Evolutionary conservation across 2,113 vertebrate species (phyloP), one percentile per base, ranked within the genome.

Genomic region (Pantherophis guttatus): DNA sequence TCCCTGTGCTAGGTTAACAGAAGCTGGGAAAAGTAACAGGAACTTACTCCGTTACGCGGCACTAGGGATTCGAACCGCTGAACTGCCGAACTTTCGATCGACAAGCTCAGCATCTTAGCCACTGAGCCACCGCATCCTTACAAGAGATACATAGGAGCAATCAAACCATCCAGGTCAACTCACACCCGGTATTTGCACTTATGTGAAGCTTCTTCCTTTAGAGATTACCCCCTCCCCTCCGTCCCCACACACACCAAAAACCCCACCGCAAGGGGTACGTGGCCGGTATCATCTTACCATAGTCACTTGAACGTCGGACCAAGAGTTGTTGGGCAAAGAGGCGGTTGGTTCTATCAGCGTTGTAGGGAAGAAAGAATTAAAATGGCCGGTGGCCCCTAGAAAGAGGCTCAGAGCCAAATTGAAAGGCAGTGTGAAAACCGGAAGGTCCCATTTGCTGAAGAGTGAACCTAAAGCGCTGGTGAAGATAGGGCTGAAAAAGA

Each of bases 401-500:
- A 98, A 99, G 48, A 99, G 90, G 89, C 98, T 99, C 96, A 99
- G 98, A 0, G 98, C 97, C 88, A 99, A 97, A 96, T 99, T 99
- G 97, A 99, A 99, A 91, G 99, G 99, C 95, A 99, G 91, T 0
- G 98, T 99, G 96, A 99, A 99, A 94, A 99, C 99, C 0, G 99
- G 99, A 89, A 99, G 98, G 92, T 99, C 99, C 99, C 99, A 99
- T 93, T 98, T 98, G 92, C 98, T 98, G 97, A 99, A 98, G 93
- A 99, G 96, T 1, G 98, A 98, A 0, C 97, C 97, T 95, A 99
- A 93, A 57, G 99, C 98, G 0, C 99, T 99, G 93, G 98, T 98
- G 92, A 99, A 97, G 87, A 99, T 50, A 0, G 99, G 99, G 94
- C 99, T 99, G 97, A 44, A 90, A 98, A 87, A 95, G 85, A 94